Conservation (phyloP, 2,113 vertebrate genomes). For the Pholis gunnellus region DNA sequence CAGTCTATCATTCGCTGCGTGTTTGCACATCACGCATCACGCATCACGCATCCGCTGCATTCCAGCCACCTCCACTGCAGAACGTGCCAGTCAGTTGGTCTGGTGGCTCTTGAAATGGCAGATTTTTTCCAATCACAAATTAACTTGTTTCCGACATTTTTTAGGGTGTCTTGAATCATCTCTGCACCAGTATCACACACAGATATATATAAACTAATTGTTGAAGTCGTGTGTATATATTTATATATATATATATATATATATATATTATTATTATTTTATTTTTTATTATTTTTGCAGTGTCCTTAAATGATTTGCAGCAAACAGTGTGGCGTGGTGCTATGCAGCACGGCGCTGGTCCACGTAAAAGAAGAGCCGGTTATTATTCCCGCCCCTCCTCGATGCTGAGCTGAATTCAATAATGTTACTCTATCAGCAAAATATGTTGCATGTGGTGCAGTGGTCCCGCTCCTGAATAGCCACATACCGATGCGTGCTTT, state of each 20-base stretch:
- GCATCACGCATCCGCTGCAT: slow-evolving; percentile 21
- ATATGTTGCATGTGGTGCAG: background rate
- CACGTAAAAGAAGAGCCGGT: background rate
- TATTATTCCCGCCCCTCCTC: background rate
- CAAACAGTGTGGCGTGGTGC: background rate
- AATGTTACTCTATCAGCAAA: background rate
- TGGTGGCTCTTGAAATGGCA: background rate
- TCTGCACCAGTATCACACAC: background rate
- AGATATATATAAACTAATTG: too few relatives aligned
- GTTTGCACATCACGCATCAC: slow-evolving; percentile 27
- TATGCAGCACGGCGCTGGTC: background rate
- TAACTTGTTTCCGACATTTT: background rate
- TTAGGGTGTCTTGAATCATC: background rate
- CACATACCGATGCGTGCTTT: background rate
- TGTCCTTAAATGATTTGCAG: background rate
- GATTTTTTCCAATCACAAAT: background rate
- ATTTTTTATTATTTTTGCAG: background rate
- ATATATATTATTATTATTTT: too few relatives aligned
- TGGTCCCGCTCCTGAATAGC: background rate
- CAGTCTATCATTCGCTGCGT: slow-evolving; percentile 2
- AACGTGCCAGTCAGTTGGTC: background rate
- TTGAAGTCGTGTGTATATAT: too few relatives aligned
- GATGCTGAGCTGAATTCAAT: background rate
- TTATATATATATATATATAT: too few relatives aligned
- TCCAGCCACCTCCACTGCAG: slow-evolving; percentile 23